phyloP scores from a whole-genome alignment of 2,113 vertebrate genomes.

The Tachysurus fulvidraco region DNA sequence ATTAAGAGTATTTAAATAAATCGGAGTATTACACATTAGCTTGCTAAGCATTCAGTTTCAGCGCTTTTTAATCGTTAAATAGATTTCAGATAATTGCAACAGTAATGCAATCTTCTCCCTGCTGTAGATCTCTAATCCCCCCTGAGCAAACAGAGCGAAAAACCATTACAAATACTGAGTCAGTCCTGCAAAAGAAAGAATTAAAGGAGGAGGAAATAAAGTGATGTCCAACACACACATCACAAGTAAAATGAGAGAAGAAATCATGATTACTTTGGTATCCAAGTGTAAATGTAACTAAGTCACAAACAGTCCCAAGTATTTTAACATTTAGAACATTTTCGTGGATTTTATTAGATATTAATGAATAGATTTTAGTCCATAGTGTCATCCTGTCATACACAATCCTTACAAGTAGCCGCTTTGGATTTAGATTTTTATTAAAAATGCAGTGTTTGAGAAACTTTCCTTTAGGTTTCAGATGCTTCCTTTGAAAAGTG shows the following conservation, averaged over 20 bases:
- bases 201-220: not conserved
- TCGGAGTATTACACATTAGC: conserved; percentile 28
- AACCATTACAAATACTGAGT: conserved; percentile 29
- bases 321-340: not conserved
- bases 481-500: not conserved
- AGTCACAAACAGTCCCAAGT: not conserved
- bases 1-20: conserved; percentile 35
- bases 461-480: not conserved
- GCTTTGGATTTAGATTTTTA: not conserved
- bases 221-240: not conserved
- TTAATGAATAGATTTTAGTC: not conserved
- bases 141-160: conserved; percentile 50
- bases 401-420: not conserved
- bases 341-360: not conserved
- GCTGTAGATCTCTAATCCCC: conserved; percentile 35
- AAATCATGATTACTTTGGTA: conserved; percentile 29
- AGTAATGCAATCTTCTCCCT: conserved; percentile 35
- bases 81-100: conserved; percentile 37
- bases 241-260: not conserved
- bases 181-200: not conserved
- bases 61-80: conserved; percentile 2
- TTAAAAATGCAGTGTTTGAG: too few species aligned
- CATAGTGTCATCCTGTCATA: not conserved
- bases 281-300: not conserved
- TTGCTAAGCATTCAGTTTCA: not conserved